Evolutionary conservation across 2,888 invertebrate species (phyloP).

Genomic region (Drosophila suboccidentalis): DNA sequence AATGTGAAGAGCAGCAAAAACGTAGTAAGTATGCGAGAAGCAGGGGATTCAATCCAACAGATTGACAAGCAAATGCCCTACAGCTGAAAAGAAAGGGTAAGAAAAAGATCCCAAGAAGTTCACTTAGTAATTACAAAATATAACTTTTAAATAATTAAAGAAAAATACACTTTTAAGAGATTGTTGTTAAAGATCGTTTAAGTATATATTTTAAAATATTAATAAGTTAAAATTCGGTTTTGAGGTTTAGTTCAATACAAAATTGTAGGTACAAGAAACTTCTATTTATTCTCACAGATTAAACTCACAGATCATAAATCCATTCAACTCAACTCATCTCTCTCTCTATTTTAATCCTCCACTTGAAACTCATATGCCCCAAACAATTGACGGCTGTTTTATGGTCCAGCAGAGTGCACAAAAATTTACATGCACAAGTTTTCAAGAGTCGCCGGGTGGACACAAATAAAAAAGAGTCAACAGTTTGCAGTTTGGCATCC

Average conservation of each 20-base stretch:
- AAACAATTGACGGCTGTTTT: constrained; percentile 20
- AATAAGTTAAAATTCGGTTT: background rate
- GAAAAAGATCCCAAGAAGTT: background rate
- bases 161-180: too few relatives aligned
- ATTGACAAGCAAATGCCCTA: constrained; percentile 40
- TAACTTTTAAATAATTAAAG: background rate
- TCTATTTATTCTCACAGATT: background rate
- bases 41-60: background rate
- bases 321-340: background rate
- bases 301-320: background rate
- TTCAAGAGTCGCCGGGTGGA: constrained; percentile 55
- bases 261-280: background rate
- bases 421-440: constrained; percentile 76
- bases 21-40: constrained; percentile 27
- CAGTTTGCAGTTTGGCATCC: constrained; percentile 66
- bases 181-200: background rate
- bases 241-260: background rate
- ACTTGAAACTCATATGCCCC: constrained; percentile 28
- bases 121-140: background rate
- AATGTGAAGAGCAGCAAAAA: constrained; percentile 48
- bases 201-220: background rate
- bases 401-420: constrained; percentile 25
- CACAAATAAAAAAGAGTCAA: constrained; percentile 69
- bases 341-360: background rate
- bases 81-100: background rate